Evolutionary conservation across 2,113 vertebrate species (phyloP), one percentile per base, ranked within the genome.

Genomic region (Rhodinocichla rosea): DNA sequence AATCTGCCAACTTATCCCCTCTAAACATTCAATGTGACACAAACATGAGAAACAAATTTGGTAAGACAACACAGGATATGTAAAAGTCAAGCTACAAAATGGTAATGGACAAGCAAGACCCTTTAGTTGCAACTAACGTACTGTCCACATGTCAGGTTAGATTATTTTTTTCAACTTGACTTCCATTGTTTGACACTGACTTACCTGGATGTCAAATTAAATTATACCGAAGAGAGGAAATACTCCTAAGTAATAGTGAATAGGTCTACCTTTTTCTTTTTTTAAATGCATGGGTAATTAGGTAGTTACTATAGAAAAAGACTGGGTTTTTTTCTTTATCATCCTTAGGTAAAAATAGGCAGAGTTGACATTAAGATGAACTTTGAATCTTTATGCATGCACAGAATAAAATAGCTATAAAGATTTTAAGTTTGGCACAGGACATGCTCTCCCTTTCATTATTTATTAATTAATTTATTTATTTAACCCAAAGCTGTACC

Each of bases 141-240:
- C 83, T 90, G 52, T 83, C 91, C 63, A 94, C n/a, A 65, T 74
- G 79, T 92, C 93, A 93, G 26, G 9, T 53, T 96, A 63, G 16
- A 49, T 92, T 53, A 47, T 83, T 85, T 87, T 85, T 87, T 89
- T 11, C 39, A 95, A 53, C 13, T 75, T 93, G 35, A 71, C 23
- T 94, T 91, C 63, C 56, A 52, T 28, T 40, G 18, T 77, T 86
- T 97, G 89, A 96, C 94, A 92, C 24, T 92, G 77, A 92, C 74
- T 92, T 96, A 87, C 69, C 85, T 94, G 69, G 65, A 53, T 91
- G 86, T 15, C 91, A 97, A 74, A 94, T 18, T 89, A 87, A 91
- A 90, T 95, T 92, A 94, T 26, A n/a, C 6, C 19, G 80, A 82
- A 89, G 24, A 94, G 82, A 42, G 11, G 14, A 83, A 93, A 90